Conservation (phyloP, 1,140 invertebrate genomes). For the Drosophila funebris region DNA sequence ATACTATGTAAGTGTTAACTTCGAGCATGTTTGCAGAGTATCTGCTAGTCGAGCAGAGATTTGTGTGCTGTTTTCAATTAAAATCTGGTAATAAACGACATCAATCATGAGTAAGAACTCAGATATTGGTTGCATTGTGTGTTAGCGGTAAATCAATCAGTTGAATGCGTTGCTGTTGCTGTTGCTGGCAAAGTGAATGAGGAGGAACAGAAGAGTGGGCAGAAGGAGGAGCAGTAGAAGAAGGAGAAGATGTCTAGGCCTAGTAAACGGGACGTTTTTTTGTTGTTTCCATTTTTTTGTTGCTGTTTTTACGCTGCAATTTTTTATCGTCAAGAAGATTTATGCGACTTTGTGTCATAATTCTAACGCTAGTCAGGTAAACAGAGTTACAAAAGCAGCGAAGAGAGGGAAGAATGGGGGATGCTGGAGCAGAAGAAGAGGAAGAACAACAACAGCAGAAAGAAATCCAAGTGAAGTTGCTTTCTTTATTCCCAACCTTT, state of each 20-base stretch:
- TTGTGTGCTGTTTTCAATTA: too few relatives aligned
- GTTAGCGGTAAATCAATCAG: constrained; percentile 33
- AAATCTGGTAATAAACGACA: constrained; percentile 1
- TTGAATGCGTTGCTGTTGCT: constrained; percentile 8
- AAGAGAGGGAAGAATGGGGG: neutral
- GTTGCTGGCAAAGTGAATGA: neutral
- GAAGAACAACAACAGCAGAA: neutral
- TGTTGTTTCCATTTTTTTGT: constrained; percentile 9
- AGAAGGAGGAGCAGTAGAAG: neutral
- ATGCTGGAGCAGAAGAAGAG: neutral
- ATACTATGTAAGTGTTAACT: too few relatives aligned
- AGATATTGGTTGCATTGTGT: neutral
- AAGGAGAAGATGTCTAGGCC: neutral
- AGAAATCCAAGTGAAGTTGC: too few relatives aligned
- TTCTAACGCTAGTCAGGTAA: constrained; percentile 51
- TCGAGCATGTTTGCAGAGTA: too few relatives aligned
- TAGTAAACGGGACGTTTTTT: neutral
- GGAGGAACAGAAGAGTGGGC: neutral
- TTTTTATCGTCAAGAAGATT: constrained; percentile 78
- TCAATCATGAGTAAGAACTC: constrained; percentile 15
- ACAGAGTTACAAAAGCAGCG: neutral
- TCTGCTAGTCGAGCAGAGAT: neutral
- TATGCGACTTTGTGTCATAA: constrained; percentile 73
- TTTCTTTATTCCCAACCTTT: neutral
- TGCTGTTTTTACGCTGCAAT: constrained; percentile 47